A percentile compares a stretch with the other conserved stretches of the same genome.
Conservation (phyloP, 2,888 invertebrate species). For the Polia nebulosa region DNA sequence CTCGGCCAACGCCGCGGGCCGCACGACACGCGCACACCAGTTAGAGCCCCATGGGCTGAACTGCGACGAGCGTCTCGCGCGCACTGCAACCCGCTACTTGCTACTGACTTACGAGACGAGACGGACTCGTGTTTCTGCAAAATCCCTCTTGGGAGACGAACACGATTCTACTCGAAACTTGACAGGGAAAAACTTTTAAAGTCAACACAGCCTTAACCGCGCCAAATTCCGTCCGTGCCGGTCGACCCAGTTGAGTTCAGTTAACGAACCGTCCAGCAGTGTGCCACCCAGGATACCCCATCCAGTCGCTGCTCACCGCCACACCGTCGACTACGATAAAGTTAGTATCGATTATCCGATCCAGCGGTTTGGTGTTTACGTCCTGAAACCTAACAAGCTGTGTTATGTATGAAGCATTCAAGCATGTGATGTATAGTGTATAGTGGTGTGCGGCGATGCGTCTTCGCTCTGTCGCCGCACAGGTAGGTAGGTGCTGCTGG, state of each 20-base stretch:
- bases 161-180: conserved; percentile 65
- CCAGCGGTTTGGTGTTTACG: conserved; percentile 19
- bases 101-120: conserved; percentile 37
- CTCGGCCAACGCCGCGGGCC: conserved; percentile 74
- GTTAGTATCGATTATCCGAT: conserved; percentile 61
- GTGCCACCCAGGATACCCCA: conserved; percentile 14
- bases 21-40: conserved; percentile 75
- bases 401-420: neutral
- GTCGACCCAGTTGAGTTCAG: conserved; percentile 12
- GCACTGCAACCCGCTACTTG: conserved; percentile 32
- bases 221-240: conserved; percentile 21
- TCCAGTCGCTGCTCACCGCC: conserved; percentile 15
- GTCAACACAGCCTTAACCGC: conserved; percentile 7
- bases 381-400: conserved; percentile 27
- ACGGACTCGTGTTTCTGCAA: conserved; percentile 63
- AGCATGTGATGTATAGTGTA: neutral
- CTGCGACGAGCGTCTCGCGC: conserved; percentile 71
- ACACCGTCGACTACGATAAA: conserved; percentile 27
- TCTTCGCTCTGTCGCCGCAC: neutral
- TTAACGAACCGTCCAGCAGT: conserved; percentile 21
- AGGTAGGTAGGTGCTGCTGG: neutral
- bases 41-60: conserved; percentile 83
- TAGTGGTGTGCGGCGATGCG: conserved; percentile 1
- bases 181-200: conserved; percentile 30
- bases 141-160: conserved; percentile 73